phyloP scores from a whole-genome alignment of 2,797 vertebrate genomes.

The Prionace glauca region DNA sequence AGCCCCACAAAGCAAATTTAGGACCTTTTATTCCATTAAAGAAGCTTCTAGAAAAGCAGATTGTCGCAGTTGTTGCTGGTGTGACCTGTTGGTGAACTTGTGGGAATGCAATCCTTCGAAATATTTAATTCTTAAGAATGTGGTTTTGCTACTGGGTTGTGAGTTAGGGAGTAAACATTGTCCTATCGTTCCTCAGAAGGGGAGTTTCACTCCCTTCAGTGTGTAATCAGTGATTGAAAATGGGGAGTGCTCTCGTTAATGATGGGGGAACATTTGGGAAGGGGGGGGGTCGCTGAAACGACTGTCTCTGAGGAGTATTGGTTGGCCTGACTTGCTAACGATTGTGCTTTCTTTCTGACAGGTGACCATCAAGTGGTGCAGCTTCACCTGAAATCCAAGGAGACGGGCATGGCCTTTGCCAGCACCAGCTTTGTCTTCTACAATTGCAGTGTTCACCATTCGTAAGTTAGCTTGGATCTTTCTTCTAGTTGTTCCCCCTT shows the following conservation, averaged over 20 bases:
- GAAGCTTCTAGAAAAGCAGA: not conserved
- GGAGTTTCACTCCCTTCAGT: not conserved
- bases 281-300: not conserved
- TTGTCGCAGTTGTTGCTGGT: not conserved
- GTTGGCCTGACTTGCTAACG: not conserved
- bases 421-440: constrained; percentile 98
- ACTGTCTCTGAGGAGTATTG: too few species aligned
- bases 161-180: not conserved
- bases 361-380: constrained; percentile 95
- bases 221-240: not conserved
- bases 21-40: not conserved
- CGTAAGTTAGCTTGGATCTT: constrained; percentile 63
- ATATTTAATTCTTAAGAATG: not conserved
- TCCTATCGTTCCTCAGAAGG: not conserved
- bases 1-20: not conserved
- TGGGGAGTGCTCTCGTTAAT: not conserved
- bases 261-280: too few species aligned
- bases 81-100: not conserved
- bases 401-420: constrained; percentile 92
- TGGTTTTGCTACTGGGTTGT: not conserved
- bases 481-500: not conserved
- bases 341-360: constrained; percentile 46
- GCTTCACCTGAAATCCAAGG: constrained; percentile 94
- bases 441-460: constrained; percentile 96
- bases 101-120: not conserved